Evolutionary conservation across 2,888 invertebrate genomes (phyloP), one percentile per base, ranked within the genome.

Genomic region (Amphipoea lucens): DNA sequence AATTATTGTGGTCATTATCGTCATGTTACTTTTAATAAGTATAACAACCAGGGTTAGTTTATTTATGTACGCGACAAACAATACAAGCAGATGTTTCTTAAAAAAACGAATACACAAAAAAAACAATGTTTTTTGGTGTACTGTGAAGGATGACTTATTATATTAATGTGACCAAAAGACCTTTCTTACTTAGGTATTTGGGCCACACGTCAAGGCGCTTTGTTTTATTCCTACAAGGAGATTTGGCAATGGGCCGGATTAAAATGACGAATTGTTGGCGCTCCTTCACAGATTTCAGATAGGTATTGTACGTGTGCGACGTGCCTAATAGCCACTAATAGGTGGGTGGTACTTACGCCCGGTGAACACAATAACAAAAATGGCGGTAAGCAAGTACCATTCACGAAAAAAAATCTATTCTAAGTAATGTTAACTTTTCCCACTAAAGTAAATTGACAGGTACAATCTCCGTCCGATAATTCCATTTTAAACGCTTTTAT

Each of bases 371-470:
- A 72, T 45, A 36, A 36, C 14, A 66, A 73, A 82, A 60, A 63
- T 51, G 36, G 45, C 40, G 4, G 14, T 2, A 23, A 9, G 4
- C 11, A 75, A 45, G 54, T n/a, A 14, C 45, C 17, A 60, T 40
- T 76, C 74, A 57, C n/a, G 62, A 84, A 71, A 74, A 71, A 63
- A 73, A 76, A 29, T n/a, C 5, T 17, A 74, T 73, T 75, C 14
- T 60, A n/a, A 60, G 54, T 70, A 83, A 79, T 57, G 67, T 68
- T 51, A 66, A 74, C n/a, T 81, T 86, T 82, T 69, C 74, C 73
- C 70, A 68, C 68, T 77, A 68, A 84, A 90, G 78, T 88, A 87
- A 84, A 82, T 87, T 70, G 74, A 77, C 72, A 81, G 83, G 84
- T 84, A 84, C 68, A 76, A 90, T 87, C 87, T 83, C 45, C 57